Conservation (phyloP, 53 echinoderm and acorn worm species). For the Hippasteria phrygiana region DNA sequence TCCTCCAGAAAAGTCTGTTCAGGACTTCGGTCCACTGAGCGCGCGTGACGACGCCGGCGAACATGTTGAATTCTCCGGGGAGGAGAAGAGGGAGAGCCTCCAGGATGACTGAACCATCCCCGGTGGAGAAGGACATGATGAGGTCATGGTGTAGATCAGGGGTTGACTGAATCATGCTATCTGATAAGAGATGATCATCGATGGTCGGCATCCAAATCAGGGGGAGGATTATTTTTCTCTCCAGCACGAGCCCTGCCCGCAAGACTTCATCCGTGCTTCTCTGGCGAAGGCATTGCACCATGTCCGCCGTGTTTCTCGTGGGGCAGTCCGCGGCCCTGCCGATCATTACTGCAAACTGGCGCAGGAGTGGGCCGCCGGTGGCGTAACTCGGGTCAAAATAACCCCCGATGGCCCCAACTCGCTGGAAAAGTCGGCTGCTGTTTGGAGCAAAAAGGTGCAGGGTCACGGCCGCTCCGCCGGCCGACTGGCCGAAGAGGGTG, state of each 20-base stretch:
- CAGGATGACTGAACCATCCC: constrained; percentile 31
- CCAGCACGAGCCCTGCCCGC: neutral
- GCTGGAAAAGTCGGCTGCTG: constrained; percentile 75
- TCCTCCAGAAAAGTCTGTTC: neutral
- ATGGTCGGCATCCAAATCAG: constrained; percentile 14
- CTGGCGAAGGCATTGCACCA: constrained; percentile 30
- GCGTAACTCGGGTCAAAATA: constrained; percentile 65
- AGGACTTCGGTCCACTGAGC: neutral
- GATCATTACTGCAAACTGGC: constrained; percentile 54
- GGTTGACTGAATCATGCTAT: too few relatives aligned
- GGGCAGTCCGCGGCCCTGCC: neutral
- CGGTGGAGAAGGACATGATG: neutral
- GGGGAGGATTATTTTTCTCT: neutral
- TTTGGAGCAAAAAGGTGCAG: constrained; percentile 72
- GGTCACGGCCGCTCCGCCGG: constrained; percentile 72
- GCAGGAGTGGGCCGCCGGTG: neutral
- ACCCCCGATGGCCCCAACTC: constrained; percentile 72
- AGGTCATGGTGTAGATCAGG: neutral
- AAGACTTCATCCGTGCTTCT: neutral
- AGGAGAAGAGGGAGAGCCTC: neutral
- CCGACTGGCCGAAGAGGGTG: constrained; percentile 85
- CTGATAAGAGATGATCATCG: neutral
- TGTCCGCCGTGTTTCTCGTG: neutral
- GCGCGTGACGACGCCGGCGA: neutral
- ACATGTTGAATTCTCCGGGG: constrained; percentile 1